These are phyloP conservation scores for Leptura quadrifasciata DNA, from an alignment of 2,888 invertebrate genomes.

Conservation along the genomic window DNA sequence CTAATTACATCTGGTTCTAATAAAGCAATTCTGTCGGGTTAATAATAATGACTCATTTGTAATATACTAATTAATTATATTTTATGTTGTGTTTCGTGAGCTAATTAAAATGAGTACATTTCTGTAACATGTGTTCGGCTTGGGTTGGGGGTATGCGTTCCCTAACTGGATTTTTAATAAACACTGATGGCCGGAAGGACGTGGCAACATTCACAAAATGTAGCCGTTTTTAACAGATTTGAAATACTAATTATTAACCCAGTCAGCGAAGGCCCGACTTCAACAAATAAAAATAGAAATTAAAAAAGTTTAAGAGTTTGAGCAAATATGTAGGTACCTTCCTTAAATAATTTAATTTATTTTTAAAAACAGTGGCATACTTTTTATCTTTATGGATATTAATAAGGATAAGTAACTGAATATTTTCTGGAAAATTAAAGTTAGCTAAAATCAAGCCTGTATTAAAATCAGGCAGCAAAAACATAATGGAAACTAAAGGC, in stretches of 20 bases:
- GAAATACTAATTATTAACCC: not conserved
- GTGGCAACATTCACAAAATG: not conserved
- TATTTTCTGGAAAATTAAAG: no score
- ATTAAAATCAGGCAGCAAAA: no score
- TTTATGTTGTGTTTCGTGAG: slow-evolving; percentile 34
- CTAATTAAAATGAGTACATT: slow-evolving; percentile 34
- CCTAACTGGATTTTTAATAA: slow-evolving; percentile 31
- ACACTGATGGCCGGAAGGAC: slow-evolving; percentile 38
- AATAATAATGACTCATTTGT: slow-evolving; percentile 39
- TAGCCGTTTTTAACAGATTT: slow-evolving; percentile 47
- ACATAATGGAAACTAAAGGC: no score
- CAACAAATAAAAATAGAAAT: no score
- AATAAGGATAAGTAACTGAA: no score
- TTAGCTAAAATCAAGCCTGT: no score
- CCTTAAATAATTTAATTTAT: no score
- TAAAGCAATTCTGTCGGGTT: slow-evolving; percentile 41
- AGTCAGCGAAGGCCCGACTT: no score
- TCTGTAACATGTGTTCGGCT: slow-evolving; percentile 38
- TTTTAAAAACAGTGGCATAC: no score
- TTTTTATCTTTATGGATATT: no score
- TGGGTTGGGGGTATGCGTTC: slow-evolving; percentile 4
- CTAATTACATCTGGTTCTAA: slow-evolving; percentile 41
- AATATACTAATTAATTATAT: slow-evolving; percentile 42
- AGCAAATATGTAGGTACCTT: no score
- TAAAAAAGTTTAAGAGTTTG: no score